Evolutionary conservation across 2,797 vertebrate species (phyloP), one percentile per base, ranked within the genome.

Genomic region (Myripristis jacobus): DNA sequence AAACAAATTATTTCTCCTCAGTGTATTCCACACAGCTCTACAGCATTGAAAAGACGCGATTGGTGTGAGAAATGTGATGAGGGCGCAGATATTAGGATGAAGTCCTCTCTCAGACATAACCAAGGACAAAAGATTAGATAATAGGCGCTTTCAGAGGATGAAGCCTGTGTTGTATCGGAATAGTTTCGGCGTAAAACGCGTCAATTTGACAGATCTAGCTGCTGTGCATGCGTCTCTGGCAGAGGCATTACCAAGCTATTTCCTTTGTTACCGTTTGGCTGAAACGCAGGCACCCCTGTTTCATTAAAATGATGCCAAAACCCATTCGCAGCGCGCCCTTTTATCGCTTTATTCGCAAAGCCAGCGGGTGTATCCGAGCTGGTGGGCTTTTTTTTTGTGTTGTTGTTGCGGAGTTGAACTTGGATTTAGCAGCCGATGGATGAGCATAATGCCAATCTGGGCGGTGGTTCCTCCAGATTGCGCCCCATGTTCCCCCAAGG

Each of bases 381-480:
- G 41, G 19, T 66, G 38, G 16, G 1, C 12, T n/a, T n/a, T n/a
- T n/a, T n/a, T n/a, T n/a, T n/a, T n/a, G n/a, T n/a, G n/a, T n/a
- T n/a, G n/a, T n/a, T n/a, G n/a, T 47, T 21, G 6, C n/a, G 66
- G 21, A 10, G 41, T 48, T 70, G 46, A 57, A 60, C 48, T 70
- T 67, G 51, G 75, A 59, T 80, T 77, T 72, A 24, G 2, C 70
- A 55, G 18, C 2, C 6, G 58, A 10, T 48, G 76, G 65, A 29
- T 50, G 70, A 52, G 62, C 56, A 61, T 31, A 65, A 74, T 51
- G 51, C 53, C 24, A 44, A 70, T 83, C 83, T 86, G 93, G 93
- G 94, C 93, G 93, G 92, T 92, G 93, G 92, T 94, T 91, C 81
- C 77, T 68, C 44, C 57, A 70, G 51, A 71, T 59, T 80, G 78